These are phyloP conservation scores for Carcharodon carcharias DNA, from an alignment of 2,797 vertebrate genomes.

Conservation along the genomic window DNA sequence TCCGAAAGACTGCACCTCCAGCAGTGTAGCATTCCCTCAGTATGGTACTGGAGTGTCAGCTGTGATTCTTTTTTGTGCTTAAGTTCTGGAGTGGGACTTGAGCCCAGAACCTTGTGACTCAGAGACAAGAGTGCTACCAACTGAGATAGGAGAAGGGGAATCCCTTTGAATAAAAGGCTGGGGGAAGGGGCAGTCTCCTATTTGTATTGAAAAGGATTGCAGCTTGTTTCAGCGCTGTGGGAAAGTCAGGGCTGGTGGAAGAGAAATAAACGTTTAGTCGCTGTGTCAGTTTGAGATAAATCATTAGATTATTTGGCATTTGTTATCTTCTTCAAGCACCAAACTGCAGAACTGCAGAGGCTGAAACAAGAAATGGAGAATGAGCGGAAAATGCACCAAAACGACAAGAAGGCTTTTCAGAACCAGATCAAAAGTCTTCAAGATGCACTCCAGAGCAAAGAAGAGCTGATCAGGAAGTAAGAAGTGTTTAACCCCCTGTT, in stretches of 20 bases:
- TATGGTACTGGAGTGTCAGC: no score
- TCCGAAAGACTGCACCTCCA: no score
- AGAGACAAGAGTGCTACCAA: no score
- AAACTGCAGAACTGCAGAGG: not conserved
- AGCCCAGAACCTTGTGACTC: no score
- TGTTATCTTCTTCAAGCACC: not conserved
- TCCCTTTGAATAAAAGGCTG: not conserved
- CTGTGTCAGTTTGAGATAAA: not conserved
- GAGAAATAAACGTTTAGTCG: not conserved
- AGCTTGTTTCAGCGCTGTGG: not conserved
- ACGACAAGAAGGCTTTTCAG: not conserved
- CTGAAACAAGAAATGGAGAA: conserved; percentile 12
- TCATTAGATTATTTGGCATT: not conserved
- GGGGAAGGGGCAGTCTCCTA: not conserved
- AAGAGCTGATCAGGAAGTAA: conserved; percentile 26
- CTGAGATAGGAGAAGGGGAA: not conserved
- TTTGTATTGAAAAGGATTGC: not conserved
- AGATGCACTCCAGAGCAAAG: not conserved
- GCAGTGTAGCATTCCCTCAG: no score
- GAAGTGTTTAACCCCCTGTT: not conserved
- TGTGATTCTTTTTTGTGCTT: no score
- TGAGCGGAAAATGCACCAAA: not conserved
- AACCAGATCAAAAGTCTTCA: conserved; percentile 5
- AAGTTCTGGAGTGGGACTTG: no score
- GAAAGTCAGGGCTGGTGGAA: not conserved